A percentile compares a stretch with the other conserved stretches of the same genome.
phyloP scores from a whole-genome alignment of 2,113 vertebrate genomes.

The Guaruba guarouba region DNA sequence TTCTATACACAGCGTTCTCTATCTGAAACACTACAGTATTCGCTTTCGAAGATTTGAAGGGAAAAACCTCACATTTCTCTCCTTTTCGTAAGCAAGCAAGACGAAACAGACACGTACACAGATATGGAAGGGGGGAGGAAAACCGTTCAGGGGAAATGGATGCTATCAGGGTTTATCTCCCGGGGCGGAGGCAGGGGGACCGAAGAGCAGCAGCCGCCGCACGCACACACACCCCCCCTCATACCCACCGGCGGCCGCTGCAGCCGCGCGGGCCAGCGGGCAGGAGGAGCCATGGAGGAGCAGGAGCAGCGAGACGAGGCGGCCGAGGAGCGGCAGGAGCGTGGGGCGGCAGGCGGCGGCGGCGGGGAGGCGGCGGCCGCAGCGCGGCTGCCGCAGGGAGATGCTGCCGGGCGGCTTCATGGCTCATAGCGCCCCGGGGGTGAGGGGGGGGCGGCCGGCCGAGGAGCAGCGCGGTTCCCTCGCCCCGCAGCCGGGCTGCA shows the following conservation, averaged over 20 bases:
- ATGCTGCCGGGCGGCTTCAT: constrained; percentile 77
- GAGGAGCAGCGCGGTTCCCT: neutral
- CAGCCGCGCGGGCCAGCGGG: constrained; percentile 37
- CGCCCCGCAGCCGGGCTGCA: neutral
- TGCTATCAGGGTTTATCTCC: neutral
- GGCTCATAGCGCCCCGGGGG: constrained; percentile 77
- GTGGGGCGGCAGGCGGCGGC: neutral
- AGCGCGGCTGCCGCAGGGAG: constrained; percentile 61
- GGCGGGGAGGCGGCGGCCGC: constrained; percentile 20
- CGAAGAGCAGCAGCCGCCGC: neutral
- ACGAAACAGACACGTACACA: neutral
- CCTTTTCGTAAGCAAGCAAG: neutral
- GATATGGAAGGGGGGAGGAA: neutral
- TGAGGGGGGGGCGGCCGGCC: neutral
- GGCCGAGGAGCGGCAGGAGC: constrained; percentile 39
- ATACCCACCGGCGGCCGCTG: constrained; percentile 73
- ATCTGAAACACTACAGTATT: constrained; percentile 14
- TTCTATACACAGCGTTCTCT: neutral
- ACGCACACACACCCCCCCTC: neutral
- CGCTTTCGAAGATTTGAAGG: neutral
- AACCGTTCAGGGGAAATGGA: neutral
- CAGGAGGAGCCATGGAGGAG: constrained; percentile 61
- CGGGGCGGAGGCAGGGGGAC: too few relatives aligned
- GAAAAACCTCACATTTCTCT: neutral
- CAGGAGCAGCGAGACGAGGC: constrained; percentile 64